Conservation (phyloP, 2,888 invertebrate species). For the Clepsis dumicolana region DNA sequence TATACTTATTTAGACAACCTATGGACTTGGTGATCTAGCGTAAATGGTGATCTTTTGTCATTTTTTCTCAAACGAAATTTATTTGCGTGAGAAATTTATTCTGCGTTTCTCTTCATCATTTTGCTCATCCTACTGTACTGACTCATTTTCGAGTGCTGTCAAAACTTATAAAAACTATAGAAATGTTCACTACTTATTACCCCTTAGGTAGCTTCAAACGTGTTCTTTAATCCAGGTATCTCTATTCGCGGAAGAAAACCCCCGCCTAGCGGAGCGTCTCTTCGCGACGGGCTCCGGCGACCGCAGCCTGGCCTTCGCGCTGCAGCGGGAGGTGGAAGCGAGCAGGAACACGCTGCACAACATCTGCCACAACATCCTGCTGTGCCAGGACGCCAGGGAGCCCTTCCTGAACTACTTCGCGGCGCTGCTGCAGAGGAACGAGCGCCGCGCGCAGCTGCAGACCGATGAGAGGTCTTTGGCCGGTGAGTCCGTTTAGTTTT, state of each 20-base stretch:
- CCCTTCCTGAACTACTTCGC: conserved; percentile 93
- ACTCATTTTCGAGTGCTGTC: too few species aligned
- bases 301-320: conserved; percentile 88
- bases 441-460: conserved; percentile 95
- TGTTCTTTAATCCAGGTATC: conserved; percentile 81
- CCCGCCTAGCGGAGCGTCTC: conserved; percentile 92
- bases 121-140: too few species aligned
- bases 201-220: background rate
- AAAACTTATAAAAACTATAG: too few species aligned
- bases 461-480: conserved; percentile 95
- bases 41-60: too few species aligned
- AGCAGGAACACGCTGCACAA: conserved; percentile 92
- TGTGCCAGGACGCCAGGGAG: conserved; percentile 93
- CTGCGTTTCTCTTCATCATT: too few species aligned
- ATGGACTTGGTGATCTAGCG: background rate
- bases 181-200: too few species aligned
- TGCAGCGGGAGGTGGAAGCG: conserved; percentile 93
- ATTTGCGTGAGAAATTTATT: too few species aligned
- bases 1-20: background rate
- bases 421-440: conserved; percentile 91
- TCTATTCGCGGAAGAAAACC: conserved; percentile 97
- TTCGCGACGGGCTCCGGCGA: conserved; percentile 87
- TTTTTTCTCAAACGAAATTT: too few species aligned
- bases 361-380: conserved; percentile 93
- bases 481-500: conserved; percentile 61